Percentiles rank a stretch among this genome's conserved stretches.
These are phyloP conservation scores for Stenurella melanura DNA, from an alignment of 2,888 invertebrate species.

Conservation along the genomic window DNA sequence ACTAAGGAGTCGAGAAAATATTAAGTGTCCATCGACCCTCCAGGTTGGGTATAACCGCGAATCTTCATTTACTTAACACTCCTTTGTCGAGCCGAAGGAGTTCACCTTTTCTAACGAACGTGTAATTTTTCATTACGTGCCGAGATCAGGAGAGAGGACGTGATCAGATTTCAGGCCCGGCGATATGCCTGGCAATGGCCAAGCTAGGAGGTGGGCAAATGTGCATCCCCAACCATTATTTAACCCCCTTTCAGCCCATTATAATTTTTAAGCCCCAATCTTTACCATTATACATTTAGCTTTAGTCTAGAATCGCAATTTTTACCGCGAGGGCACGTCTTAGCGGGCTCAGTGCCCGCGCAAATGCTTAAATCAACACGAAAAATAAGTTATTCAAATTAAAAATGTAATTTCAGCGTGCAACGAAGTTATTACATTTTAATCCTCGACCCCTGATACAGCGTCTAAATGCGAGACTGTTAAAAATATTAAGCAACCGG, in stretches of 20 bases:
- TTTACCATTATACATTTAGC: slow-evolving; percentile 84
- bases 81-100: slow-evolving; percentile 39
- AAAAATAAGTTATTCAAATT: slow-evolving; percentile 84
- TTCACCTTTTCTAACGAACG: slow-evolving; percentile 62
- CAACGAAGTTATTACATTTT: slow-evolving; percentile 74
- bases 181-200: slow-evolving; percentile 57
- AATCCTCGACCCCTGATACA: slow-evolving; percentile 72
- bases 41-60: slow-evolving; percentile 31
- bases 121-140: slow-evolving; percentile 83
- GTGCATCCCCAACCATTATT: slow-evolving; percentile 72
- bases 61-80: slow-evolving; percentile 41
- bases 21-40: slow-evolving; percentile 31
- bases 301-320: slow-evolving; percentile 83
- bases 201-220: slow-evolving; percentile 44
- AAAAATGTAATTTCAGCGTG: slow-evolving; percentile 79
- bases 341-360: slow-evolving; percentile 75
- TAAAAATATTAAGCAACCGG: slow-evolving; percentile 73
- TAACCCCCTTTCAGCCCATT: slow-evolving; percentile 75
- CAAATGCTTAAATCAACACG: slow-evolving; percentile 82
- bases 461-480: slow-evolving; percentile 71
- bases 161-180: slow-evolving; percentile 73
- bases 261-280: slow-evolving; percentile 85
- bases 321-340: slow-evolving; percentile 83
- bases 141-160: slow-evolving; percentile 77
- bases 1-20: slow-evolving; percentile 20